Evolutionary conservation across 2,888 invertebrate genomes (phyloP).

Genomic region (Perizoma affinitatum): DNA sequence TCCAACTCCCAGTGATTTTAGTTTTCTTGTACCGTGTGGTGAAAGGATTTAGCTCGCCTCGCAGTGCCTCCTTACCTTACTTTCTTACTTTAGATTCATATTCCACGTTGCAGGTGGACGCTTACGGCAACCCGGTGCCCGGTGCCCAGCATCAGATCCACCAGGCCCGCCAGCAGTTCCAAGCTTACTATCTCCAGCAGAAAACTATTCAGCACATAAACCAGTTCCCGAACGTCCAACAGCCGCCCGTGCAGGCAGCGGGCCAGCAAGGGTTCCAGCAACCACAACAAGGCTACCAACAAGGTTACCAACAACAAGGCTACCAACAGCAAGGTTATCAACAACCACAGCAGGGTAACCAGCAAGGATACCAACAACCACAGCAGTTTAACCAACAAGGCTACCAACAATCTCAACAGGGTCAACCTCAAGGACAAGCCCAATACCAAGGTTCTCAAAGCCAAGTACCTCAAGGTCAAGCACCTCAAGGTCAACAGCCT

Average conservation of each 20-base stretch:
- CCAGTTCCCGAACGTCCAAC: slow-evolving; percentile 44
- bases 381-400: slow-evolving; percentile 40
- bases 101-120: slow-evolving; percentile 59
- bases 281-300: slow-evolving; percentile 38
- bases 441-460: slow-evolving; percentile 36
- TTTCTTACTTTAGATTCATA: neutral
- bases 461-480: slow-evolving; percentile 30
- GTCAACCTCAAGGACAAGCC: slow-evolving; percentile 26
- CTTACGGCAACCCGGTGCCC: slow-evolving; percentile 69
- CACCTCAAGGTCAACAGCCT: slow-evolving; percentile 40
- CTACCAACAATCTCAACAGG: slow-evolving; percentile 26
- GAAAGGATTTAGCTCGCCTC: no score
- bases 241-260: slow-evolving; percentile 44
- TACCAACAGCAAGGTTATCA: slow-evolving; percentile 42
- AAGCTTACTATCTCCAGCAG: slow-evolving; percentile 55
- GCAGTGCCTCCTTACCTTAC: no score
- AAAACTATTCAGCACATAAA: slow-evolving; percentile 44
- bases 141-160: slow-evolving; percentile 73
- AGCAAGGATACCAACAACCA: slow-evolving; percentile 35
- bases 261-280: slow-evolving; percentile 43
- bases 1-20: no score
- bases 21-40: no score
- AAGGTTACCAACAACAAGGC: slow-evolving; percentile 35
- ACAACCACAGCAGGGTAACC: slow-evolving; percentile 24
- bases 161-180: slow-evolving; percentile 62